Percentiles rank a stretch among this genome's conserved stretches.
phyloP scores from a whole-genome alignment of 2,113 vertebrate species.

The Tretioscincus oriximinensis region DNA sequence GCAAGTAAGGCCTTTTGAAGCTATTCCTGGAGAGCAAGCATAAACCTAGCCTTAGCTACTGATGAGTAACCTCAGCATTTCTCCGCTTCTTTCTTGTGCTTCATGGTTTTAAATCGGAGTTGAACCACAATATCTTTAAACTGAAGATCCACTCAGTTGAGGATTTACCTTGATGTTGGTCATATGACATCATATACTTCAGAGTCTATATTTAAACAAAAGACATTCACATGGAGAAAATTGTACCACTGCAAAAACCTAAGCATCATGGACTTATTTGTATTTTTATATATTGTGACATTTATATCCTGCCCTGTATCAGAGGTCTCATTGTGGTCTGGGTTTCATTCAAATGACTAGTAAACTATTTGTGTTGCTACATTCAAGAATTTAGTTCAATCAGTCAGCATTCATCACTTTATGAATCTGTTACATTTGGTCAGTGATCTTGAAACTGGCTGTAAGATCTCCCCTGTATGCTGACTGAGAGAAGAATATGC shows the following conservation, averaged over 20 bases:
- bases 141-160: not conserved
- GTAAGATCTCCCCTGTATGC: slow-evolving; percentile 10
- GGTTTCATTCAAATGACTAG: not conserved
- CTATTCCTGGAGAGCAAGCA: no score
- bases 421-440: slow-evolving; percentile 20
- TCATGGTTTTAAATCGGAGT: not conserved
- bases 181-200: no score
- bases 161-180: not conserved
- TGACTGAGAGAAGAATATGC: slow-evolving; percentile 37
- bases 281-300: no score
- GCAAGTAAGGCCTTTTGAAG: no score
- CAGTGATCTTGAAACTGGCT: slow-evolving; percentile 20
- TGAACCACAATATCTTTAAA: not conserved
- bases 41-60: not conserved
- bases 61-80: not conserved
- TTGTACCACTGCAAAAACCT: not conserved
- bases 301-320: no score
- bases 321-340: not conserved
- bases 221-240: not conserved
- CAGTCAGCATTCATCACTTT: slow-evolving; percentile 38
- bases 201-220: not conserved
- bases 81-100: not conserved
- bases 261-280: no score
- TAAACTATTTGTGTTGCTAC: slow-evolving; percentile 26
- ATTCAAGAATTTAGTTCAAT: slow-evolving; percentile 32